A percentile compares a stretch with the other conserved stretches of the same genome.
phyloP scores from a whole-genome alignment of 2,113 vertebrate genomes.

The Ondatra zibethicus region DNA sequence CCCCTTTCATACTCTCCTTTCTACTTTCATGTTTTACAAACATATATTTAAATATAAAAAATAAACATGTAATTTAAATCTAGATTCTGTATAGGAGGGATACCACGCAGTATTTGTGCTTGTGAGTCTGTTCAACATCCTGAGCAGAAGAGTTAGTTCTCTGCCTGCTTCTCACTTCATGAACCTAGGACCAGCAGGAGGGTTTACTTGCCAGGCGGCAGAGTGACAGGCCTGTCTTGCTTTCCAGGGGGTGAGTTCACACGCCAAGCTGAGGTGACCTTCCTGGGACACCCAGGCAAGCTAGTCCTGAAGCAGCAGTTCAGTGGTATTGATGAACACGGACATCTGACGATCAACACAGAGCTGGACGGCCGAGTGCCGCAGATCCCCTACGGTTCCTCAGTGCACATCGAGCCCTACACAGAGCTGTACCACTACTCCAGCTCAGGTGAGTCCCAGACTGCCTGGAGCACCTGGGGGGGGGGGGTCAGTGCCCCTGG shows the following conservation, averaged over 20 bases:
- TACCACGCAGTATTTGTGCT: not conserved
- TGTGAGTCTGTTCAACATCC: not conserved
- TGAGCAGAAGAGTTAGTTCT: not conserved
- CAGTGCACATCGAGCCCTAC: conserved; percentile 92
- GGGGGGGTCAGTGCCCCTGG: not conserved
- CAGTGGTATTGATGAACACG: conserved; percentile 94
- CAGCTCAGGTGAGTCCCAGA: conserved; percentile 85
- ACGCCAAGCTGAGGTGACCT: conserved; percentile 93
- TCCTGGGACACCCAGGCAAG: conserved; percentile 90
- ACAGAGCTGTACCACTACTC: conserved; percentile 94
- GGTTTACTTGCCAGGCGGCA: rapidly evolving
- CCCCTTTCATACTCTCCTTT: not conserved
- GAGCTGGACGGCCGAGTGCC: conserved; percentile 93
- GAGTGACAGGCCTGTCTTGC: not conserved
- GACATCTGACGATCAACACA: conserved; percentile 94
- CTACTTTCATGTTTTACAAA: not conserved
- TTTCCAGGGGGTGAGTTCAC: conserved; percentile 93
- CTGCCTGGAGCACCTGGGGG: rapidly evolving
- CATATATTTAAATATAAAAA: not conserved
- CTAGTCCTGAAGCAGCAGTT: conserved; percentile 93
- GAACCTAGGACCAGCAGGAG: not conserved
- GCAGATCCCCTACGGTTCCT: conserved; percentile 84
- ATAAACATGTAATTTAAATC: not conserved
- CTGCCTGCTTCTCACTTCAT: no score
- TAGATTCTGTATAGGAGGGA: not conserved